Base-by-base conservation (phyloP, 2,888 invertebrate species). In the Atethmia centrago region DNA sequence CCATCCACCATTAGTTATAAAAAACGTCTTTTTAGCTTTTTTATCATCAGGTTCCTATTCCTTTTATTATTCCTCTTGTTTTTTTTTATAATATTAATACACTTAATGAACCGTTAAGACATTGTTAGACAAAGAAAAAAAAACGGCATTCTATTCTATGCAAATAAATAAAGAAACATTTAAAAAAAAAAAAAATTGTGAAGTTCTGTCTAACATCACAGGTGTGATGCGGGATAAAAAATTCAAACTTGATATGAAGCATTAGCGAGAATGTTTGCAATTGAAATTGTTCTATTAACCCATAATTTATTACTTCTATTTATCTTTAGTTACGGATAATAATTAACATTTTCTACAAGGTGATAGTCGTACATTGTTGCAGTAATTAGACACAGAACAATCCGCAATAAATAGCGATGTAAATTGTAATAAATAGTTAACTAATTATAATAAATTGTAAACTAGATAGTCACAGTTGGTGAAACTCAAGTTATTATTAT, bases 371-470 rank as follows among this genome's bases (percentile, higher is more conserved):
- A 79, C 65, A 66, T 72, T 64, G 51, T 75, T 66, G 58, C 31
- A 58, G 19, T 82, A 79, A 82, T 82, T 79, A 47, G 8, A 62
- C 7, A 68, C 19, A 66, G 31, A 74, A 79, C 62, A 69, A 82
- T 79, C 69, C 21, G 31, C 55, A 56, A 79, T 82, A 75, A 82
- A 75, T 85, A 85, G 28, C 42, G 31, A 74, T 45, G 58, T 51
- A 51, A 74, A 76, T 79, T 80, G 85, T 87, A 75, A 82, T 82
- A 82, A 82, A 82, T 75, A 74, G 42, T 65, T 42, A 53, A 14
- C 25, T 63, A 71, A 74, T 80, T 82, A 86, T 86, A 80, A 82
- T 82, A 82, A 82, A 79, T 53, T 79, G 45, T 64, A 51, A 63
- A 21, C n/a, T 61, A 45, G 21, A 66, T 63, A 56, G 65, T 71